Evolutionary conservation across 2,888 invertebrate genomes (phyloP).

Genomic region (Xestia rhomboidea): DNA sequence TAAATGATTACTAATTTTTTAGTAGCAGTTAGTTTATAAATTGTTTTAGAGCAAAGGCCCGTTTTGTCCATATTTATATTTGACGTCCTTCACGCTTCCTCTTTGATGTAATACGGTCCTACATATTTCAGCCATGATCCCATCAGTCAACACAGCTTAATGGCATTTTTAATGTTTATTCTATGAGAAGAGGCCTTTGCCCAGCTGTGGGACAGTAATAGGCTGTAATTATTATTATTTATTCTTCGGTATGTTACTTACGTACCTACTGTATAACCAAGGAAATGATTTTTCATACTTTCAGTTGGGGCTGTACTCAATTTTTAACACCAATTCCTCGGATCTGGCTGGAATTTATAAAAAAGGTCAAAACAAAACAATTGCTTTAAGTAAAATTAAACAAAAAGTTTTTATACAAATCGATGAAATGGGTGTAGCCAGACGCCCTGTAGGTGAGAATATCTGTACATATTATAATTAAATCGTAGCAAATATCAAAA

Average conservation of each 20-base stretch:
- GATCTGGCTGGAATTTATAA: conserved; percentile 72
- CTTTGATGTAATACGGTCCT: background rate
- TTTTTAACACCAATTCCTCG: conserved; percentile 69
- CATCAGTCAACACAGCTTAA: background rate
- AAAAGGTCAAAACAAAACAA: conserved; percentile 53
- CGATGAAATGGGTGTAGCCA: conserved; percentile 75
- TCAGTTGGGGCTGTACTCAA: conserved; percentile 72
- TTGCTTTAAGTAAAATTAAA: conserved; percentile 75
- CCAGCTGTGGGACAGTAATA: too few species aligned
- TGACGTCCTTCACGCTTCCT: background rate
- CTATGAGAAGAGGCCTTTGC: too few species aligned
- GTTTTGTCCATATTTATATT: background rate
- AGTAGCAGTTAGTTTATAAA: background rate
- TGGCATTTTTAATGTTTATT: background rate
- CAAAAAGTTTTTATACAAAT: conserved; percentile 79
- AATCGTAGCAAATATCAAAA: background rate
- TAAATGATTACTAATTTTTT: conserved; percentile 50
- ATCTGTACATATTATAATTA: background rate
- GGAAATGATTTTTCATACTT: conserved; percentile 39
- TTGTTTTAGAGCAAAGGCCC: background rate
- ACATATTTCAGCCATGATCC: background rate
- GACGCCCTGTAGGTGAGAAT: conserved; percentile 26
- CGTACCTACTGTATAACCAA: background rate
- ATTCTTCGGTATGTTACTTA: background rate
- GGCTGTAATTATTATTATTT: too few species aligned